Evolutionary conservation across 2,797 vertebrate genomes (phyloP).

Genomic region (Pterois miles): DNA sequence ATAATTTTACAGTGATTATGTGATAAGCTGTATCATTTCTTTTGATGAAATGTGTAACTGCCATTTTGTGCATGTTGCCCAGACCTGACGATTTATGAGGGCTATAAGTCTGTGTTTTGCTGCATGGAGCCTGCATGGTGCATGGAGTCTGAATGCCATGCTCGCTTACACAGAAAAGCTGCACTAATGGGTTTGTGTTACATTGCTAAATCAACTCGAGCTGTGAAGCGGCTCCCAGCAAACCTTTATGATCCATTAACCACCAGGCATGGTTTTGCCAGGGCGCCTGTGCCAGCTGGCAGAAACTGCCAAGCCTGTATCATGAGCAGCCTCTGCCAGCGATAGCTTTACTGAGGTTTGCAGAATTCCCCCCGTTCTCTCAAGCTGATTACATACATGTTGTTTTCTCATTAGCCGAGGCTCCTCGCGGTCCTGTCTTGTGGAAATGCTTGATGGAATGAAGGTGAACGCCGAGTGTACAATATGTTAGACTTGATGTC

Average conservation of each 20-base stretch:
- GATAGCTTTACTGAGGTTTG: slow-evolving; percentile 71
- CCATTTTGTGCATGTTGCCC: slow-evolving; percentile 42
- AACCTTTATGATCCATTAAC: slow-evolving; percentile 81
- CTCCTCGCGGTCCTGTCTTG: slow-evolving; percentile 64
- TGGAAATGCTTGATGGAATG: slow-evolving; percentile 67
- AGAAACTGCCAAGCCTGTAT: slow-evolving; percentile 56
- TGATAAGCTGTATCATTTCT: slow-evolving; percentile 71
- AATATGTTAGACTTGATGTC: slow-evolving; percentile 68
- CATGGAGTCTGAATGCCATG: slow-evolving; percentile 57
- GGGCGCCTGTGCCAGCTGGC: slow-evolving; percentile 72
- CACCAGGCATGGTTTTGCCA: slow-evolving; percentile 67
- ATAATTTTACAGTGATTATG: slow-evolving; percentile 66
- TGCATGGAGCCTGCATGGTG: slow-evolving; percentile 61
- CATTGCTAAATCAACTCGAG: slow-evolving; percentile 76
- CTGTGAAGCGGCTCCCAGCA: slow-evolving; percentile 76
- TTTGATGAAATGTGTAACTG: slow-evolving; percentile 63
- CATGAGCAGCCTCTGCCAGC: slow-evolving; percentile 58
- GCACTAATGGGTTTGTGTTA: slow-evolving; percentile 79
- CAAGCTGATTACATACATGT: slow-evolving; percentile 76
- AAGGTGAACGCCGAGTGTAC: slow-evolving; percentile 67
- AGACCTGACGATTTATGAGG: slow-evolving; percentile 60
- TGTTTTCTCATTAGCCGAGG: slow-evolving; percentile 78
- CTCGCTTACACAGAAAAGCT: slow-evolving; percentile 64
- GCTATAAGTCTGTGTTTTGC: slow-evolving; percentile 49
- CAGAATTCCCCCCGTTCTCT: slow-evolving; percentile 64